Conservation (phyloP, 2,797 vertebrate species). For the Heterohyrax brucei region DNA sequence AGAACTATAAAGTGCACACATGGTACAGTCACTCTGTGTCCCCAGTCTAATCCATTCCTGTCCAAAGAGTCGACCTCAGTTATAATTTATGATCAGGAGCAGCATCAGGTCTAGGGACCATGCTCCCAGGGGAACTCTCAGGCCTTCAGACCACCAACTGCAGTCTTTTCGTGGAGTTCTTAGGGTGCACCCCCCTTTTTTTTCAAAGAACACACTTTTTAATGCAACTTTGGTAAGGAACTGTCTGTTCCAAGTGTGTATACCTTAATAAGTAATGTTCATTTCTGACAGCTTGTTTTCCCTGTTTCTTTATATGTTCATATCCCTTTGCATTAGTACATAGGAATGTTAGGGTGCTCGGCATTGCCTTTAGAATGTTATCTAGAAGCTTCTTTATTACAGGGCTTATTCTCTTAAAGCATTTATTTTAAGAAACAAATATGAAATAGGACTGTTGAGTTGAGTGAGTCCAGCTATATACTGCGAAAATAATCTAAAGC, state of each 20-base stretch:
- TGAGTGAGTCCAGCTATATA: not conserved
- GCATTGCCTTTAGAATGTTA: conserved; percentile 10
- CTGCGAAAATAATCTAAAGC: not conserved
- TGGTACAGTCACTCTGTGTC: no score
- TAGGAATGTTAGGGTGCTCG: not conserved
- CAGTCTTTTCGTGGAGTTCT: no score
- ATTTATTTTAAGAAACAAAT: conserved; percentile 38
- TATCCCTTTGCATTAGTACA: not conserved
- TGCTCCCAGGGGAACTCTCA: no score
- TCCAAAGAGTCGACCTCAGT: no score
- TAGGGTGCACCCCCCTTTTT: no score
- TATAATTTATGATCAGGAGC: no score
- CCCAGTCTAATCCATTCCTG: no score
- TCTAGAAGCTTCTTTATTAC: conserved; percentile 39
- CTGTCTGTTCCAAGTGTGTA: not conserved
- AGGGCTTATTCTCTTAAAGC: conserved; percentile 3
- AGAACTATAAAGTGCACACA: no score
- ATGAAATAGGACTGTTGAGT: not conserved
- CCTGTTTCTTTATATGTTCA: not conserved
- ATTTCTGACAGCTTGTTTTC: conserved; percentile 35
- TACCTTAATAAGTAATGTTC: not conserved
- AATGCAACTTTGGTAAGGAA: conserved; percentile 50
- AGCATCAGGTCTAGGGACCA: no score
- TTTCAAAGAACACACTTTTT: no score
- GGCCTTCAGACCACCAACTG: no score